Evolutionary conservation across 2,113 vertebrate genomes (phyloP).

Genomic region (Eclectus roratus): DNA sequence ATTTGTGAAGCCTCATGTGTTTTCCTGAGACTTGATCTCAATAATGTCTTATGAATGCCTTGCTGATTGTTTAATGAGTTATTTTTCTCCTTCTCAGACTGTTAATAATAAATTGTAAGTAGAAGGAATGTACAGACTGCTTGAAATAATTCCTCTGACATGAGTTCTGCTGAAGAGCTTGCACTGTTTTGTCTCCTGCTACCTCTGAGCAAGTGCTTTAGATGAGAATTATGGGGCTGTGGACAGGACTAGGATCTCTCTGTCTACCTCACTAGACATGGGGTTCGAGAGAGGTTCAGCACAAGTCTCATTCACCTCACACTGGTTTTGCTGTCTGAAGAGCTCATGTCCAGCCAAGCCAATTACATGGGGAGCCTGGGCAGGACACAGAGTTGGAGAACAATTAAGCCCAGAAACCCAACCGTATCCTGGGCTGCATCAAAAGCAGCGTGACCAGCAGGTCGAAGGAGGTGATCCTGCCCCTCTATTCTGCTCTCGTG

Average conservation of each 20-base stretch:
- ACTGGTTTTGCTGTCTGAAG: background rate
- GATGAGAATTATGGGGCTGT: background rate
- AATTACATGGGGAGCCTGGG: background rate
- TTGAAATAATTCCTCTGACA: slow-evolving; percentile 20
- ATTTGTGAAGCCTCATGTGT: slow-evolving; percentile 48
- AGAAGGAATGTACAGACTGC: background rate
- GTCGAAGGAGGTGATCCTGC: no score
- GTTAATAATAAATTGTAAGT: slow-evolving; percentile 47
- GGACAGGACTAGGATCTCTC: background rate
- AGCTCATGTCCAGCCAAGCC: background rate
- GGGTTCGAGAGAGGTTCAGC: rapidly evolving
- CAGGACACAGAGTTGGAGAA: background rate
- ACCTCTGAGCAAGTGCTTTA: background rate
- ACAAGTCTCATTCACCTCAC: background rate
- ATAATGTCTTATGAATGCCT: slow-evolving; percentile 44
- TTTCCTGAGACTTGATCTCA: slow-evolving; percentile 50
- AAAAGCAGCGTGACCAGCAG: no score
- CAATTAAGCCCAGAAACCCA: no score
- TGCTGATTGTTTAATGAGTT: slow-evolving; percentile 57
- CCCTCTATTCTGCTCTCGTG: no score
- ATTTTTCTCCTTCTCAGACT: slow-evolving; percentile 49
- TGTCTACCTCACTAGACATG: rapidly evolving
- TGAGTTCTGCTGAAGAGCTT: background rate
- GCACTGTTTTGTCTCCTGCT: background rate
- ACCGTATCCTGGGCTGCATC: no score